Evolutionary conservation across 2,888 invertebrate genomes (phyloP), one percentile per base, ranked within the genome.

Genomic region (Dryomyza anilis): DNA sequence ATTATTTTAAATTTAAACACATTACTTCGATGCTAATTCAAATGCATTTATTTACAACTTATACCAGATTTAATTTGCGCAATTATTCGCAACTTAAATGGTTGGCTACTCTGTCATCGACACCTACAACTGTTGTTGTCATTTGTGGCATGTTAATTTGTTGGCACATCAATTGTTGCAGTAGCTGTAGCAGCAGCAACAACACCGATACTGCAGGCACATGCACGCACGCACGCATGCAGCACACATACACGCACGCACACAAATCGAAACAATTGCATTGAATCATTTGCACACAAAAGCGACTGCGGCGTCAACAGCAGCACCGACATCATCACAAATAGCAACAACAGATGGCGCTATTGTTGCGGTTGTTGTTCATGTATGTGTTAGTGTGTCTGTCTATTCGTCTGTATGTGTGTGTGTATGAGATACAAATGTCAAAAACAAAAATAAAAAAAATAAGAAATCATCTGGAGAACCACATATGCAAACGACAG

Each of bases 61-160:
- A n/a, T n/a, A n/a, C n/a, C n/a, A n/a, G n/a, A n/a, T n/a, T n/a
- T 12, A 33, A n/a, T 21, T 21, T 46, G 46, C n/a, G 7, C 21
- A 16, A 23, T 46, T 46, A 12, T 7, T 10, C 21, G 33, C 10
- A 55, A 2, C 5, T 25, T 23, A 39, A 23, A 48, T 36, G 39
- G 48, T 21, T 30, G 45, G 58, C 30, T 29, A 46, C 30, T 29
- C 21, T 36, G 52, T 50, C 50, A 58, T 64, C 57, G 65, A 63
- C 67, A 65, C 59, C 67, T 56, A 63, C 55, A 58, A 21, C 58
- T 21, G 36, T 62, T 55, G 45, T 58, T 63, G 59, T 59, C 78
- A 77, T 77, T 75, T 78, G 80, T 66, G 81, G 78, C 76, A 78
- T 78, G 81, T 78, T 80, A 79, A 80, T 80, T 80, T 80, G 80